Evolutionary conservation across 2,797 vertebrate species (phyloP).

Genomic region (Siniperca obscura): DNA sequence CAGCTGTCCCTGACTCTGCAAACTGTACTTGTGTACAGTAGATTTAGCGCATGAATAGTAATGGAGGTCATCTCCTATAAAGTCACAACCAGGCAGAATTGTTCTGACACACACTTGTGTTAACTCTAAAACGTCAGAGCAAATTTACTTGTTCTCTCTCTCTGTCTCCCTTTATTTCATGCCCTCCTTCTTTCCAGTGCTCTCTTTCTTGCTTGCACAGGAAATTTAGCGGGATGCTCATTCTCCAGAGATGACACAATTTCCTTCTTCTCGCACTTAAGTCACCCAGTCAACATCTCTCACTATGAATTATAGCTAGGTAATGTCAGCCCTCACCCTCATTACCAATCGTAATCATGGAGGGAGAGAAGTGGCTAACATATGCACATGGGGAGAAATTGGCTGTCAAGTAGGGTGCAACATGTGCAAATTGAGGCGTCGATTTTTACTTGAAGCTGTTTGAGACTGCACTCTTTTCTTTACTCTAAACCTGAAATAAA

Average conservation of each 20-base stretch:
- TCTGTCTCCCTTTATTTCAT: conserved; percentile 57
- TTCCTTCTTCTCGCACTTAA: conserved; percentile 41
- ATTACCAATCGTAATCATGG: conserved; percentile 48
- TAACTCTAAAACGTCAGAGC: conserved; percentile 67
- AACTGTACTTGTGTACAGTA: conserved; percentile 65
- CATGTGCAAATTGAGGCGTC: conserved; percentile 37
- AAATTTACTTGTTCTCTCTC: conserved; percentile 49
- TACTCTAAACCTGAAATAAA: conserved; percentile 31
- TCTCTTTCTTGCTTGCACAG: conserved; percentile 50
- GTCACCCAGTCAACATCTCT: conserved; percentile 57
- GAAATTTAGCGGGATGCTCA: conserved; percentile 56
- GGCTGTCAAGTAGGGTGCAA: conserved; percentile 23
- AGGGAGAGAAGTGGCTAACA: conserved; percentile 14
- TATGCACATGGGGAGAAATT: conserved; percentile 26
- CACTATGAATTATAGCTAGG: conserved; percentile 47
- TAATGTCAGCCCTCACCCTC: conserved; percentile 44
- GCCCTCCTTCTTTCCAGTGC: conserved; percentile 39
- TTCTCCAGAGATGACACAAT: conserved; percentile 54
- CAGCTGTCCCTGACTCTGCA: conserved; percentile 42
- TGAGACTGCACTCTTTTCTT: not conserved
- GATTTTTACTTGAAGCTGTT: conserved; percentile 19
- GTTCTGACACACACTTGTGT: conserved; percentile 72
- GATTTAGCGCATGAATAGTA: conserved; percentile 59
- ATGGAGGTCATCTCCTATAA: conserved; percentile 63
- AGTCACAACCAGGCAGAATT: conserved; percentile 58